phyloP scores from a whole-genome alignment of 2,797 vertebrate species.

The Brotula barbata region DNA sequence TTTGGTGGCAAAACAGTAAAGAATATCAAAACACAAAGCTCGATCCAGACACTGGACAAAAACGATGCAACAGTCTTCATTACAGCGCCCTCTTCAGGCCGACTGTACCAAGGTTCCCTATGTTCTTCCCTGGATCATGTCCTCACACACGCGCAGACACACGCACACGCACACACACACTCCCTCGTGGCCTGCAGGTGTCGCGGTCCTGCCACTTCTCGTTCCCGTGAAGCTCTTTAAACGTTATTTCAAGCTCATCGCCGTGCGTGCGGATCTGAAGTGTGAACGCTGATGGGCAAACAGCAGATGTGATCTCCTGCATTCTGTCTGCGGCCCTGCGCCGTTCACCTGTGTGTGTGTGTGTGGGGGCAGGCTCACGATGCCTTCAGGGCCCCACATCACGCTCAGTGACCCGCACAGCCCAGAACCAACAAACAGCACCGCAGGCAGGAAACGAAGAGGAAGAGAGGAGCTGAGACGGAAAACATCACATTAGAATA shows the following conservation, averaged over 20 bases:
- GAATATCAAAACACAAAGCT: no score
- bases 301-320: conserved; percentile 14
- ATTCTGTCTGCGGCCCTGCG: conserved; percentile 30
- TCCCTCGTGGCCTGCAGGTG: conserved; percentile 43
- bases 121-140: no score
- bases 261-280: no score
- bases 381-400: conserved; percentile 21
- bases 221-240: conserved; percentile 25
- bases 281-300: not conserved
- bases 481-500: not conserved
- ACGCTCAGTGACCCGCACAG: conserved; percentile 43
- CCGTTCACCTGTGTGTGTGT: conserved; percentile 29
- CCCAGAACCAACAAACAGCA: conserved; percentile 13
- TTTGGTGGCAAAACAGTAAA: no score
- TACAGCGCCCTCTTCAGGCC: no score
- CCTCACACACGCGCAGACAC: conserved; percentile 26
- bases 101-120: no score
- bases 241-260: conserved; percentile 33
- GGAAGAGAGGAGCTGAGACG: not conserved
- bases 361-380: not conserved
- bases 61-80: no score
- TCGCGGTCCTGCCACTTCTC: conserved; percentile 39
- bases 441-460: not conserved
- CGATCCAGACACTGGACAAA: no score
- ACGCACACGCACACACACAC: conserved; percentile 10